Percentiles rank a stretch among this genome's conserved stretches.
Evolutionary conservation across 2,113 vertebrate genomes (phyloP).

Genomic region (Plectropomus leopardus): DNA sequence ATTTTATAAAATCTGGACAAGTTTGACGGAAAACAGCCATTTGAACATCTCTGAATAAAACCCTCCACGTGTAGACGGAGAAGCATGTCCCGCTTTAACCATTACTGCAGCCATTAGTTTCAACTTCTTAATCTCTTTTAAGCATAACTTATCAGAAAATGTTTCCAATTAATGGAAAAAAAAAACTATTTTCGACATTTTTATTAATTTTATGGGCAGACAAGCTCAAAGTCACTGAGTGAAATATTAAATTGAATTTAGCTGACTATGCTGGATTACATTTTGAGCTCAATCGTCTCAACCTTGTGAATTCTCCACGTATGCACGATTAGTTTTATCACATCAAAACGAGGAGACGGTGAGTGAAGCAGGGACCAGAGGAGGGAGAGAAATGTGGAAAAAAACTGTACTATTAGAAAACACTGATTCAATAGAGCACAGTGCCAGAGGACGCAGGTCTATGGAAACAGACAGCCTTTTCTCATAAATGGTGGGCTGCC

Average conservation of each 20-base stretch:
- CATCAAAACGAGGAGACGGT: conserved; percentile 9
- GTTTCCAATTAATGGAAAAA: not conserved
- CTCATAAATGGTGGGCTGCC: conserved; percentile 64
- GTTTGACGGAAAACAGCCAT: no score
- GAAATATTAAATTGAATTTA: conserved; percentile 2
- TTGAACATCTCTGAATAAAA: not conserved
- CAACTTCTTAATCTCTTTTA: not conserved
- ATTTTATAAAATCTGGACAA: no score
- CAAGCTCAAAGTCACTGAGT: not conserved
- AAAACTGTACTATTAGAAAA: conserved; percentile 41
- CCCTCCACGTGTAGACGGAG: not conserved
- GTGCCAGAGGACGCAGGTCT: conserved; percentile 65
- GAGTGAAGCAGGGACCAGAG: conserved; percentile 1
- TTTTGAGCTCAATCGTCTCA: conserved; percentile 1
- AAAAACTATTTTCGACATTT: not conserved
- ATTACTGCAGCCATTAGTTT: not conserved
- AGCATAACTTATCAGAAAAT: not conserved
- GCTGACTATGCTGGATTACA: conserved; percentile 15
- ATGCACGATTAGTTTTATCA: conserved; percentile 17
- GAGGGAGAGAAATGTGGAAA: conserved; percentile 29
- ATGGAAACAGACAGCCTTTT: conserved; percentile 65
- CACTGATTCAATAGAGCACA: conserved; percentile 51
- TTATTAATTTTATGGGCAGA: not conserved
- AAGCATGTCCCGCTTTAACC: not conserved
- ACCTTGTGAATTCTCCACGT: not conserved